Evolutionary conservation across 2,888 invertebrate species (phyloP), one percentile per base, ranked within the genome.

Genomic region (Pachydiplax longipennis): DNA sequence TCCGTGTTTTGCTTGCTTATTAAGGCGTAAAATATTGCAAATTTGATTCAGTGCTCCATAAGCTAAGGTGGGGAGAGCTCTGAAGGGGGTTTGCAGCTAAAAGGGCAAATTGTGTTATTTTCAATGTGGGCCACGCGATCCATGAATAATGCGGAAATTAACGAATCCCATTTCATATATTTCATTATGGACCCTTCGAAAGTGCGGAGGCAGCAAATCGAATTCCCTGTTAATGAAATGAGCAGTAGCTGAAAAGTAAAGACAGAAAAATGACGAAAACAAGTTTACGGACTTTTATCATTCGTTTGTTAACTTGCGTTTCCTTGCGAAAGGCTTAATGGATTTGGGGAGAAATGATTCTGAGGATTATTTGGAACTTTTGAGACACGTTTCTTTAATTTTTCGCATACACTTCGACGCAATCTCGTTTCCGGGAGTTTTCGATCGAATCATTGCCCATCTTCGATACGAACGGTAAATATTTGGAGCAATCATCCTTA

Each of bases 1-100:
- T 65, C 87, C 87, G 87, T 87, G 87, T 87, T 87, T 87, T 87
- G 87, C 87, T 87, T 87, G 87, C 87, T 87, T 61, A 87, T 87
- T 61, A 87, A 87, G 40, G 87, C 87, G 87, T 87, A 65, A 87
- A 87, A 87, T 87, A 65, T 87, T 87, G 87, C 87, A 87, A 87
- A 87, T 87, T 87, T 65, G 87, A 87, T 87, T 87, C 87, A 87
- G 61, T 40, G 87, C 87, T 87, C 87, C 87, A 87, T 87, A 87
- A 61, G 40, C 58, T 65, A 65, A 87, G 37, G 61, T 87, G 10
- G n/a, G 58, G 83, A 83, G 58, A 61, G n/a, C 6, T 31, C 61
- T 87, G 31, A 87, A 65, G 53, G 87, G 61, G 61, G 6, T 22
- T 61, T 35, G 58, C 18, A 4, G 58, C 37, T 13, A 65, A 83